Evolutionary conservation across 1,140 invertebrate species (phyloP), one percentile per base, ranked within the genome.

Genomic region (Saxidomus purpurata): DNA sequence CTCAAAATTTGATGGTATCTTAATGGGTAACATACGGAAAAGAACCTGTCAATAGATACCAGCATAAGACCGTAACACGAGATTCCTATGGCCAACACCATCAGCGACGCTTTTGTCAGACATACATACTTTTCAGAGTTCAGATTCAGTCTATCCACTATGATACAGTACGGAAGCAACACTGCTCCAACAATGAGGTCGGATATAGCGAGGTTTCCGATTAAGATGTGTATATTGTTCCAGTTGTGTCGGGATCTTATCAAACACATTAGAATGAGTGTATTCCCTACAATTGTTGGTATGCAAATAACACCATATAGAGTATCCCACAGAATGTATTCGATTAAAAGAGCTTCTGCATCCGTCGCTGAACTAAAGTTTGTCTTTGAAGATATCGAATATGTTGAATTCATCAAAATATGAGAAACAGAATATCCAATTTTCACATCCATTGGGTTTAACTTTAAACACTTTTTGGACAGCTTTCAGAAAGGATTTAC

Each of bases 161-260:
- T 34, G 9, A 84, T 47, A 19, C 59, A 28, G 31, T 84, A 84
- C 28, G 81, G 81, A 31, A 84, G 22, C 34, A 83, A 40, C 22
- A 84, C 2, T 22, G 25, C n/a, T 28, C 81, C 81, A 6, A 69
- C 55, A 28, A 84, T 71, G 22, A 84, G 63, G 25, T 84, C 81
- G 3, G 81, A 84, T n/a, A 84, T n/a, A 15, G 81, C 81, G 36
- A 84, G 81, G 63, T 84, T 84, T n/a, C 81, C 81, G 6, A 84
- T 69, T 17, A 69, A 38, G 43, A 84, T 69, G 25, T 84, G 63
- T 3, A 84, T 67, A 43, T 25, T 82, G 34, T 19, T 82, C 13
- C 8, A 31, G 15, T 47, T 82, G 25, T 49, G 40, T 17, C 40
- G 49, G 19, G 34, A 79, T 52, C 28, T 79, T 4, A 28, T 49